Percentiles rank a stretch among this genome's conserved stretches.
Conservation (phyloP, 2,888 invertebrate genomes). For the Macrophya annulata region DNA sequence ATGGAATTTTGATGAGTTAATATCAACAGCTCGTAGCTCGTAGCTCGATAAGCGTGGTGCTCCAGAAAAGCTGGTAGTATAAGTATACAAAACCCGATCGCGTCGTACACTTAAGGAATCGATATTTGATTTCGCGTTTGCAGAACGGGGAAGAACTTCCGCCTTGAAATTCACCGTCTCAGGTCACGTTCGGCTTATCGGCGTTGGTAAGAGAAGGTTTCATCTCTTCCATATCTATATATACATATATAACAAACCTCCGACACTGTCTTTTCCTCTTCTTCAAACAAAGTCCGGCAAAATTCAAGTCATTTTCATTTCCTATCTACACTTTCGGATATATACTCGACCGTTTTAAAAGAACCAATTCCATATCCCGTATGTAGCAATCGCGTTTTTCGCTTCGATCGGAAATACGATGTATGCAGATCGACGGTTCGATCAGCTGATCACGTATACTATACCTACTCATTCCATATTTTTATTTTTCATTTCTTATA, state of each 20-base stretch:
- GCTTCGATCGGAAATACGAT: neutral
- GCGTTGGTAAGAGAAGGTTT: slow-evolving; percentile 11
- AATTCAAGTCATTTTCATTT: slow-evolving; percentile 1
- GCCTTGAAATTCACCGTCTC: neutral
- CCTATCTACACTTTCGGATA: neutral
- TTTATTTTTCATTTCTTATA: neutral
- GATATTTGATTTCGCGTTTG: slow-evolving; percentile 27
- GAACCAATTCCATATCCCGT: neutral
- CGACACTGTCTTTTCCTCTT: neutral
- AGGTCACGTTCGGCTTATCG: slow-evolving; percentile 22
- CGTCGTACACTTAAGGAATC: neutral
- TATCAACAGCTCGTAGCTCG: neutral
- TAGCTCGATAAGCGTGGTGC: slow-evolving; percentile 4
- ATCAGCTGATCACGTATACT: slow-evolving; percentile 35
- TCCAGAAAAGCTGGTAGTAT: neutral
- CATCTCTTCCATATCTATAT: neutral
- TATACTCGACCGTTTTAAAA: slow-evolving; percentile 3
- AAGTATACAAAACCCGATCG: neutral
- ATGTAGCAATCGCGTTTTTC: neutral
- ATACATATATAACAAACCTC: too few species aligned
- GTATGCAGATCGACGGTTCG: neutral
- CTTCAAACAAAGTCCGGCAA: neutral
- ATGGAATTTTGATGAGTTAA: slow-evolving; percentile 45
- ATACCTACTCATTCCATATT: neutral
- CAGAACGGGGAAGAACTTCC: neutral